phyloP scores from a whole-genome alignment of 2,888 invertebrate genomes.

The Drosophila paramelanica region DNA sequence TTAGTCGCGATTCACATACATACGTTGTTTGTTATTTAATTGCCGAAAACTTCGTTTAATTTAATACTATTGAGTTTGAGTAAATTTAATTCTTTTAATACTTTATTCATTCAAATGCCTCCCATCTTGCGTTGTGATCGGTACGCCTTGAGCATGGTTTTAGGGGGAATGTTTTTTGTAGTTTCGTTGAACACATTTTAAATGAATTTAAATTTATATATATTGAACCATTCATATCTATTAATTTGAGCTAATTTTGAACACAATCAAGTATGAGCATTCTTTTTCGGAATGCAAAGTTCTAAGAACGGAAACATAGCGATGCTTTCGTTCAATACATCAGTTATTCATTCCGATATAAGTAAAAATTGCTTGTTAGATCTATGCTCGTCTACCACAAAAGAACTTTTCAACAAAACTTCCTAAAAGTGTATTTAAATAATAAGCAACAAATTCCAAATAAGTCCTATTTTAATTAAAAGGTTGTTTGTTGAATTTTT shows the following conservation, averaged over 20 bases:
- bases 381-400: slow-evolving; percentile 27
- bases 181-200: slow-evolving; percentile 48
- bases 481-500: slow-evolving; percentile 4
- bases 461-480: slow-evolving; percentile 7
- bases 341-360: slow-evolving; percentile 14
- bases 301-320: background rate
- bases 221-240: slow-evolving; percentile 22
- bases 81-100: slow-evolving; percentile 51
- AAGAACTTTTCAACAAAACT: slow-evolving; percentile 4
- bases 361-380: slow-evolving; percentile 8
- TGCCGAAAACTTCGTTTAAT: slow-evolving; percentile 60
- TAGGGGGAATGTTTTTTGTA: slow-evolving; percentile 31
- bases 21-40: slow-evolving; percentile 62
- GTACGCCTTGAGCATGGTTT: slow-evolving; percentile 44
- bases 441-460: slow-evolving; percentile 2
- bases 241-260: slow-evolving; percentile 42
- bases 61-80: slow-evolving; percentile 65
- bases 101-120: slow-evolving; percentile 25
- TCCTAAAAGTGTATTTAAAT: background rate
- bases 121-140: slow-evolving; percentile 48
- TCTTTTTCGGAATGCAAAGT: slow-evolving; percentile 18
- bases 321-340: slow-evolving; percentile 15
- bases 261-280: slow-evolving; percentile 42
- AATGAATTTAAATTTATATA: slow-evolving; percentile 35
- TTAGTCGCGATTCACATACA: slow-evolving; percentile 68